Evolutionary conservation across 1,140 invertebrate genomes (phyloP).

Genomic region (Brachystomella parvula): DNA sequence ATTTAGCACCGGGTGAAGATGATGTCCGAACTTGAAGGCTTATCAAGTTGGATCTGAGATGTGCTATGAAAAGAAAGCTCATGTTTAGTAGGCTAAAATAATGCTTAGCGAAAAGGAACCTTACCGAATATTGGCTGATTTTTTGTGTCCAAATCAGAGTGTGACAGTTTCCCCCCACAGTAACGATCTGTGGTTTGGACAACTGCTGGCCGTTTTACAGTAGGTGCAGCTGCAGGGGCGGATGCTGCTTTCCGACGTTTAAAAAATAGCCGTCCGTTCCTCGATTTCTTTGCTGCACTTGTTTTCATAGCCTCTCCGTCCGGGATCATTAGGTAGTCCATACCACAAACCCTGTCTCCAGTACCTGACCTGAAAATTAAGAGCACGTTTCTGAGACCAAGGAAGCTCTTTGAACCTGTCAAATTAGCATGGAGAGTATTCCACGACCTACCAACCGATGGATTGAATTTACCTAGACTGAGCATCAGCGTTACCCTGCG

Average conservation of each 20-base stretch:
- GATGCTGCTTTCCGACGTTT: slow-evolving; percentile 19
- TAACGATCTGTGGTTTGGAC: slow-evolving; percentile 23
- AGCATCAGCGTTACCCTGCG: slow-evolving; percentile 18
- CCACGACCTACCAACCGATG: no score
- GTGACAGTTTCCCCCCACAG: slow-evolving; percentile 32
- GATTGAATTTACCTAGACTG: slow-evolving; percentile 30
- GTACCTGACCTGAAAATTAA: slow-evolving; percentile 26
- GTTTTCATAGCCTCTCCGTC: slow-evolving; percentile 18
- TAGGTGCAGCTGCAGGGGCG: slow-evolving; percentile 1
- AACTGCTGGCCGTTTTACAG: slow-evolving; percentile 2
- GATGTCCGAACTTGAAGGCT: slow-evolving; percentile 25
- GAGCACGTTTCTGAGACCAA: background rate
- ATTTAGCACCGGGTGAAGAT: background rate
- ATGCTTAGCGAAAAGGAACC: slow-evolving; percentile 2
- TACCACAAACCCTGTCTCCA: slow-evolving; percentile 25
- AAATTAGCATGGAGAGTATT: no score
- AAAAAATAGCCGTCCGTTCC: slow-evolving; percentile 20
- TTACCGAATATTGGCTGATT: slow-evolving; percentile 30
- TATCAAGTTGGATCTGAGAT: slow-evolving; percentile 31
- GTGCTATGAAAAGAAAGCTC: slow-evolving; percentile 17
- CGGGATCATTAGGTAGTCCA: slow-evolving; percentile 35
- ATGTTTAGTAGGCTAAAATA: background rate
- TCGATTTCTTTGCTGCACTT: background rate
- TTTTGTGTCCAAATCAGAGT: slow-evolving; percentile 18
- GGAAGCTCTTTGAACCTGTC: no score